These are phyloP conservation scores for Erebia palarica DNA, from an alignment of 2,888 invertebrate species.

Conservation along the genomic window DNA sequence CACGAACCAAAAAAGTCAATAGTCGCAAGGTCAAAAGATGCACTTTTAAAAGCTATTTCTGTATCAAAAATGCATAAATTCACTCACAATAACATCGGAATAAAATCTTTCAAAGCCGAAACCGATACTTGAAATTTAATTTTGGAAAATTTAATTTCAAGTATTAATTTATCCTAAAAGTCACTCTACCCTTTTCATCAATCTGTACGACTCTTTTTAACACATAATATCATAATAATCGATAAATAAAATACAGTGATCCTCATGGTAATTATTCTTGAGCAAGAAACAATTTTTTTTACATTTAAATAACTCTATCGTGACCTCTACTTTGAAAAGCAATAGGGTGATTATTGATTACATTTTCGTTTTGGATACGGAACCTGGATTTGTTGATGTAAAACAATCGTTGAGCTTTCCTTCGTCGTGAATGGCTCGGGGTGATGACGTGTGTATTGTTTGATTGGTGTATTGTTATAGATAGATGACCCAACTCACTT, in stretches of 20 bases:
- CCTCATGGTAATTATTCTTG: slow-evolving; percentile 1
- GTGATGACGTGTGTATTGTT: slow-evolving; percentile 70
- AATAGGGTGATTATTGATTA: neutral
- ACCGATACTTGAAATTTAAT: neutral
- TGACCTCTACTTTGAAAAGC: neutral
- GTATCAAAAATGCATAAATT: too few relatives aligned
- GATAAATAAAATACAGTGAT: neutral
- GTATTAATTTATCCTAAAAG: neutral
- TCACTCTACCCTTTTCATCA: neutral
- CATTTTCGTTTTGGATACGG: slow-evolving; percentile 41
- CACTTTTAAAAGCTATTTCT: too few relatives aligned
- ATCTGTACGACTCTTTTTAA: neutral
- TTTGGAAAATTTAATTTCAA: neutral
- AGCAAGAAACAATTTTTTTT: slow-evolving; percentile 19
- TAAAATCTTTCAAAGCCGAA: too few relatives aligned
- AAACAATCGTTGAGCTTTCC: slow-evolving; percentile 71
- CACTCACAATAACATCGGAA: too few relatives aligned
- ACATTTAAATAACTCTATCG: slow-evolving; percentile 30
- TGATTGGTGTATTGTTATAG: slow-evolving; percentile 53
- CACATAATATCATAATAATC: neutral
- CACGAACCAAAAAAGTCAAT: too few relatives aligned
- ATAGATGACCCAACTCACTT: neutral
- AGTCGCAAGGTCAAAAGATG: too few relatives aligned
- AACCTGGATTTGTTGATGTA: slow-evolving; percentile 53
- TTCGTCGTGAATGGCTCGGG: slow-evolving; percentile 75